Conservation (phyloP, 1,140 invertebrate genomes). For the Notospermus geniculatus region DNA sequence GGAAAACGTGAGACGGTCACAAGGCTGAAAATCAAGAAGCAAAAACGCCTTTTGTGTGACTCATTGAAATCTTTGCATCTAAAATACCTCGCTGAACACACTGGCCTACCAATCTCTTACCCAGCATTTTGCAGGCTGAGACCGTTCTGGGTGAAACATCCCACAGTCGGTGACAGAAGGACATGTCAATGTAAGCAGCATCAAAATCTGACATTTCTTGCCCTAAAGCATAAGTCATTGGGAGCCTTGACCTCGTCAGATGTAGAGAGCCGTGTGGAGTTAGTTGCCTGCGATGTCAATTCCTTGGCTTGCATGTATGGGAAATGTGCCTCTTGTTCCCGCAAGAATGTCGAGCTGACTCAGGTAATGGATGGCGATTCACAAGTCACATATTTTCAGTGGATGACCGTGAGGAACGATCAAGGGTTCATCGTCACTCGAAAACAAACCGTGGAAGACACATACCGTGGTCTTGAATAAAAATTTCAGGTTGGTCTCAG, state of each 20-base stretch:
- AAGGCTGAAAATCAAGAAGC: too few relatives aligned
- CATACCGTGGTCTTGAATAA: not conserved
- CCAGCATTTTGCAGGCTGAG: too few relatives aligned
- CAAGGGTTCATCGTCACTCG: too few relatives aligned
- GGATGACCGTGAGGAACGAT: not conserved
- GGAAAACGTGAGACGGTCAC: too few relatives aligned
- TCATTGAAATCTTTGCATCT: too few relatives aligned
- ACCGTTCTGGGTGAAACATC: too few relatives aligned
- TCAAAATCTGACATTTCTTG: conserved; percentile 10
- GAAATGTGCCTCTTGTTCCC: not conserved
- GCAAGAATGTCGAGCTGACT: not conserved
- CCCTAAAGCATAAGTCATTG: not conserved
- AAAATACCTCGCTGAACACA: too few relatives aligned
- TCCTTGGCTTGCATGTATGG: not conserved
- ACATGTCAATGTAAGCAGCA: too few relatives aligned
- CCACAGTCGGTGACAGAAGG: too few relatives aligned
- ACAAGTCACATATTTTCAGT: not conserved
- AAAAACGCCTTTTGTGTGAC: too few relatives aligned
- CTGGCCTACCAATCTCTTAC: too few relatives aligned
- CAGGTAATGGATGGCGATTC: not conserved
- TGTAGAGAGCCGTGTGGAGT: not conserved
- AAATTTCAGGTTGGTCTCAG: not conserved
- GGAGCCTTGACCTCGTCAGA: not conserved
- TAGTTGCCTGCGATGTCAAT: not conserved
- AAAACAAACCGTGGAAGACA: not conserved